Percentiles rank a stretch among this genome's conserved stretches.
phyloP scores from a whole-genome alignment of 2,888 invertebrate genomes.

The Heliconius erato region DNA sequence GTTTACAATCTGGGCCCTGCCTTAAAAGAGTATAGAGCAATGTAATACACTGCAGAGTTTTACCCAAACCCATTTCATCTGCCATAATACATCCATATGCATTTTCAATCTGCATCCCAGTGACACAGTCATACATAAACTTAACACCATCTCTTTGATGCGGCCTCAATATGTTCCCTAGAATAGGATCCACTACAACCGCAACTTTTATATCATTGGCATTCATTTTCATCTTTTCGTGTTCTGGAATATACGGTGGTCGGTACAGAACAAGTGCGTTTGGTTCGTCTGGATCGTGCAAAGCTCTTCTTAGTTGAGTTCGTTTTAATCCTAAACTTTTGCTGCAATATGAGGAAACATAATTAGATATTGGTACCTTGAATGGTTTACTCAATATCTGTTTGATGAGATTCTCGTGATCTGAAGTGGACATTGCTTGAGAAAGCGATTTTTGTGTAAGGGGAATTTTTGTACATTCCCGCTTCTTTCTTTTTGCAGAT shows the following conservation, averaged over 20 bases:
- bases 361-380: constrained; percentile 96
- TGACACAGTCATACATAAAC: constrained; percentile 99
- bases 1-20: constrained; percentile 96
- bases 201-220: constrained; percentile 91
- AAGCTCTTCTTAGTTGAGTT: constrained; percentile 87
- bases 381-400: constrained; percentile 94
- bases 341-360: constrained; percentile 90
- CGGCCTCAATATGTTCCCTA: constrained; percentile 96
- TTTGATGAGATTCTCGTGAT: constrained; percentile 93
- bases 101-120: constrained; percentile 93
- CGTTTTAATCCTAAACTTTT: constrained; percentile 92
- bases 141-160: constrained; percentile 99
- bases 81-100: constrained; percentile 99
- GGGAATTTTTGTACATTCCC: constrained; percentile 79
- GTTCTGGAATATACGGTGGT: constrained; percentile 93
- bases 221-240: constrained; percentile 94
- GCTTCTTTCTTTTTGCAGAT: constrained; percentile 74
- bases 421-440: constrained; percentile 79
- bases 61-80: constrained; percentile 99
- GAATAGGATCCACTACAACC: constrained; percentile 98
- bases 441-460: constrained; percentile 77
- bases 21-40: constrained; percentile 97
- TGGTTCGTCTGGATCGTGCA: constrained; percentile 97
- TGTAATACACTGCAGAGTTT: constrained; percentile 98
- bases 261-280: constrained; percentile 95